Conservation (phyloP, 1,140 invertebrate species). For the Ceratina australensis region DNA sequence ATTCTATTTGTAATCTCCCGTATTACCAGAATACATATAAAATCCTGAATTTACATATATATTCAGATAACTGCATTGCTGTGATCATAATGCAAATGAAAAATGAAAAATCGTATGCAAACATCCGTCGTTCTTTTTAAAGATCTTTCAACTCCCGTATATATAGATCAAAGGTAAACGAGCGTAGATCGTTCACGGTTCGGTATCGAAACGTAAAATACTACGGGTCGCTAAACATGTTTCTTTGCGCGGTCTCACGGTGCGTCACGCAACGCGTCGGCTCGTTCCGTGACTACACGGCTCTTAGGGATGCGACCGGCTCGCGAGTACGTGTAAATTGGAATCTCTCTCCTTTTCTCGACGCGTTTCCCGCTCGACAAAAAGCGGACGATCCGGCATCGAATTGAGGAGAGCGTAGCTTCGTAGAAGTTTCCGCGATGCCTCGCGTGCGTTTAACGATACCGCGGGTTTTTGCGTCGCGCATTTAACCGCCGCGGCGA, state of each 20-base stretch:
- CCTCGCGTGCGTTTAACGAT: constrained; percentile 38
- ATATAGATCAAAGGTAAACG: constrained; percentile 6
- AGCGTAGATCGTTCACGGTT: constrained; percentile 2
- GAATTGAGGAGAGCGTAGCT: not conserved
- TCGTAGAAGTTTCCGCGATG: constrained; percentile 29
- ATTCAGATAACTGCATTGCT: too few species aligned
- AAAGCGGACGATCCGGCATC: constrained; percentile 28
- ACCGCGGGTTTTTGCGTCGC: constrained; percentile 13
- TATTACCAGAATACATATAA: too few species aligned
- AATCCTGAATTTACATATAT: too few species aligned
- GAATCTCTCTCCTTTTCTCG: constrained; percentile 11
- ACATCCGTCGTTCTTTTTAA: not conserved
- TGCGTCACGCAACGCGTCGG: constrained; percentile 44
- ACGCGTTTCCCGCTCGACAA: constrained; percentile 2
- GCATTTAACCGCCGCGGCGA: constrained; percentile 3
- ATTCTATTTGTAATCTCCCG: too few species aligned
- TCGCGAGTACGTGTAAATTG: constrained; percentile 48
- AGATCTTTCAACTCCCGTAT: not conserved
- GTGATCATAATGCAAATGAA: too few species aligned
- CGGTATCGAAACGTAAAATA: not conserved
- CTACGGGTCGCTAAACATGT: not conserved
- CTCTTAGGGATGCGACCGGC: constrained; percentile 17
- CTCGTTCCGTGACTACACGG: constrained; percentile 35
- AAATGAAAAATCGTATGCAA: too few species aligned
- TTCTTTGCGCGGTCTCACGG: constrained; percentile 21